Conservation (phyloP, 2,113 vertebrate genomes). For the Stegastes partitus region DNA sequence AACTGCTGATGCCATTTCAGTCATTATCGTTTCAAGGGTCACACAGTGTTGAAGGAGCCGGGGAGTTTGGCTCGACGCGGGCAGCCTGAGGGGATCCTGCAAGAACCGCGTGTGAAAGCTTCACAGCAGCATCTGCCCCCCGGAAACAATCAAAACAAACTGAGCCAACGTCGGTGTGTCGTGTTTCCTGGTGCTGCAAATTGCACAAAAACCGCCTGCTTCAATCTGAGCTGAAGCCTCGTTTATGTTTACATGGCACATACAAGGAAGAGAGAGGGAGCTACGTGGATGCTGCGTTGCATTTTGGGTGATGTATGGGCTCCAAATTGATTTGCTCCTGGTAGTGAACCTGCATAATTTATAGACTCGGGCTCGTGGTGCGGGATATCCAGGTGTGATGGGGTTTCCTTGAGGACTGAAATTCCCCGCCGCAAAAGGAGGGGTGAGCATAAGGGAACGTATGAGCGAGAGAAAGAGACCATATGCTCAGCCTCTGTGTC, state of each 20-base stretch:
- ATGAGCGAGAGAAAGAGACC: slow-evolving; percentile 17
- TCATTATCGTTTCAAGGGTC: slow-evolving; percentile 1
- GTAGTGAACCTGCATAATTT: slow-evolving; percentile 20
- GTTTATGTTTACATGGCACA: not conserved
- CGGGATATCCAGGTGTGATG: slow-evolving; percentile 20
- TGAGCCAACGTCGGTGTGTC: not conserved
- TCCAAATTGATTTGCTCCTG: not conserved
- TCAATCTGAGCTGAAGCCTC: not conserved
- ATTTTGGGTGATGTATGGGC: slow-evolving; percentile 1
- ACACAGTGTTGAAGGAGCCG: not conserved
- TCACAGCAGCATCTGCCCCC: not conserved
- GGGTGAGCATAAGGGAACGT: not conserved
- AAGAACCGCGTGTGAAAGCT: not conserved
- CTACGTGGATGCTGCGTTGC: not conserved
- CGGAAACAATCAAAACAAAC: slow-evolving; percentile 7
- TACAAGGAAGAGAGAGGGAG: not conserved
- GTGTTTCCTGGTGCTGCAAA: slow-evolving; percentile 10
- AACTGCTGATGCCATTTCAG: slow-evolving; percentile 23
- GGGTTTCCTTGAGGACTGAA: slow-evolving; percentile 22
- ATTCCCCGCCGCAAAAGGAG: slow-evolving; percentile 25
- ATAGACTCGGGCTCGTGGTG: slow-evolving; percentile 17
- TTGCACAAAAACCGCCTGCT: not conserved
- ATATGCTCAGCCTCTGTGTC: slow-evolving; percentile 8
- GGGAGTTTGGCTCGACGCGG: not conserved
- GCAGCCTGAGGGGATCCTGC: slow-evolving; percentile 1